These are phyloP conservation scores for Arge pagana DNA, from an alignment of 2,888 invertebrate species.

Conservation along the genomic window DNA sequence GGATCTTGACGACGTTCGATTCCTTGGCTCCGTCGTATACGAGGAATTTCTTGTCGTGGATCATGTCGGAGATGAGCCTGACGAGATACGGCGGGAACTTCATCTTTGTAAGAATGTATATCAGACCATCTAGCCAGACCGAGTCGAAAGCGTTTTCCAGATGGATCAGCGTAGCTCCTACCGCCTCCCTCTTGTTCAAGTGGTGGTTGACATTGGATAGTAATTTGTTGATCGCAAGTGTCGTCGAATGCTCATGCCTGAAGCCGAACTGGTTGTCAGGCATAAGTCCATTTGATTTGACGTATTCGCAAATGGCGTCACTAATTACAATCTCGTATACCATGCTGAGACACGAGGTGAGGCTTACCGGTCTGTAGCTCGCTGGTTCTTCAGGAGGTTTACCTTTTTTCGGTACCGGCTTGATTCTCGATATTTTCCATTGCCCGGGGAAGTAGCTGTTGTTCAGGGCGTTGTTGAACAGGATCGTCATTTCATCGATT, in stretches of 20 bases:
- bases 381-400: slow-evolving; percentile 21
- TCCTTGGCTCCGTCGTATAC: neutral
- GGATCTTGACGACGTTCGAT: slow-evolving; percentile 18
- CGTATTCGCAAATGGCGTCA: neutral
- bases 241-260: slow-evolving; percentile 30
- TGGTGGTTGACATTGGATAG: slow-evolving; percentile 25
- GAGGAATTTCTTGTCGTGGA: slow-evolving; percentile 5
- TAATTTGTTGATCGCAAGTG: slow-evolving; percentile 30
- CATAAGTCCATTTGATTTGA: slow-evolving; percentile 24
- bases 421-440: slow-evolving; percentile 27
- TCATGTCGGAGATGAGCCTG: slow-evolving; percentile 23
- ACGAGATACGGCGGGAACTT: slow-evolving; percentile 13
- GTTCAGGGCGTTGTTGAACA: slow-evolving; percentile 26
- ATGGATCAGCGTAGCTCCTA: slow-evolving; percentile 24
- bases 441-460: slow-evolving; percentile 13
- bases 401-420: slow-evolving; percentile 27
- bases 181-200: slow-evolving; percentile 2
- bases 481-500: slow-evolving; percentile 11
- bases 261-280: slow-evolving; percentile 33
- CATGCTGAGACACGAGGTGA: slow-evolving; percentile 29
- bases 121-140: slow-evolving; percentile 23
- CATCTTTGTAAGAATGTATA: slow-evolving; percentile 13
- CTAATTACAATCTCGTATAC: slow-evolving; percentile 29
- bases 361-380: slow-evolving; percentile 33
- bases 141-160: slow-evolving; percentile 28